Evolutionary conservation across 1,140 invertebrate genomes (phyloP).

Genomic region (Bradysia coprophila): DNA sequence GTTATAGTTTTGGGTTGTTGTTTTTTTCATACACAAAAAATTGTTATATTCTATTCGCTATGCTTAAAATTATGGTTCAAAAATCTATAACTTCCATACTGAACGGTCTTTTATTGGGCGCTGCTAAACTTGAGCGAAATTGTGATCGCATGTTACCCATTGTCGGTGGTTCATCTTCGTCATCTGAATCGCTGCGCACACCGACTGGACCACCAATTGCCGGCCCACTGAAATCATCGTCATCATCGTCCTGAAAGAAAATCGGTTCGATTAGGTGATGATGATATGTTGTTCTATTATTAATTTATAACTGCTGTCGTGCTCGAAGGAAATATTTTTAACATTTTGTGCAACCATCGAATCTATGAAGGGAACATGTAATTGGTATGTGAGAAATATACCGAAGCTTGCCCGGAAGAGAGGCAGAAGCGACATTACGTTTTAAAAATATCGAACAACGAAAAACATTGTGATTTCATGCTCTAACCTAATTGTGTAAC

Average conservation of each 20-base stretch:
- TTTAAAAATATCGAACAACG: too few species aligned
- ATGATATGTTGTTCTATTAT: too few species aligned
- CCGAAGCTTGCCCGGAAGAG: too few species aligned
- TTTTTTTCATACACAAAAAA: neutral
- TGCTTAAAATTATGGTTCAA: neutral
- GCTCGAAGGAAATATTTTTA: too few species aligned
- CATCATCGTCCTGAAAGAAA: slow-evolving; percentile 16
- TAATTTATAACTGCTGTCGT: too few species aligned
- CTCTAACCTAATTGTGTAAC: too few species aligned
- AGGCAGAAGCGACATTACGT: too few species aligned
- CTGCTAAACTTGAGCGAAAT: neutral
- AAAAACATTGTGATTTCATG: too few species aligned
- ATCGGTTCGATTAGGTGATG: too few species aligned
- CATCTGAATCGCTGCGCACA: slow-evolving; percentile 19
- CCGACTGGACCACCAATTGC: slow-evolving; percentile 21
- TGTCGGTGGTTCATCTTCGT: slow-evolving; percentile 20
- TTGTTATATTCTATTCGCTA: neutral
- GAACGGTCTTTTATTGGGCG: neutral
- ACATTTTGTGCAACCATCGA: too few species aligned
- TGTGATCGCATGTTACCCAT: slow-evolving; percentile 9
- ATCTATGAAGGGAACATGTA: too few species aligned
- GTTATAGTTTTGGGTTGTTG: neutral
- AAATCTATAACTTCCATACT: neutral
- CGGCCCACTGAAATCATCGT: slow-evolving; percentile 18
- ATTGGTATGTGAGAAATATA: too few species aligned